Evolutionary conservation across 2,797 vertebrate species (phyloP), one percentile per base, ranked within the genome.

Genomic region (Sebastes flavidus): DNA sequence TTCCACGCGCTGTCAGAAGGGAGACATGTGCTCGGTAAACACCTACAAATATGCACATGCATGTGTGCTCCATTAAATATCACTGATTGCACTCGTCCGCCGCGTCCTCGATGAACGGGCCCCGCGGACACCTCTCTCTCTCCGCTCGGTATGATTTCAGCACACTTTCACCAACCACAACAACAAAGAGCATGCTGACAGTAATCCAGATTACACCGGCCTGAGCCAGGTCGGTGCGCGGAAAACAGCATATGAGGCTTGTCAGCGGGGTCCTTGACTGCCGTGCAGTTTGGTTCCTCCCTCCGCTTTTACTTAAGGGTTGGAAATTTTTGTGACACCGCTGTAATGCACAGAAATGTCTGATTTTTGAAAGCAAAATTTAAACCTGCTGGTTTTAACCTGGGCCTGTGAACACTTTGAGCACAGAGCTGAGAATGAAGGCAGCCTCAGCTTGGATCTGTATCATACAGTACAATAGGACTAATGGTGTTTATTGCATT

Each of bases 191-290:
- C 25, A 77, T 12, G 46, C 65, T 82, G 86, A 90, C 87, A 87
- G 69, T 77, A 87, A 88, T 87, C 68, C 69, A 84, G 81, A 86
- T 86, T 75, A 88, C 62, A 72, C 24, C 75, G 71, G 46, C 46
- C 55, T 66, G 46, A 72, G 72, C 38, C 61, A 63, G 49, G 61
- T 71, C 49, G 54, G 27, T 65, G 61, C 7, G 22, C 18, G 7
- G 32, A 74, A 46, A 46, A 27, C 55, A 60, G 74, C 60, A 65
- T 27, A 78, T 5, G 32, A 55, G 18, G 13, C 27, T 58, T 86
- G 49, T 88, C 71, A 74, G 56, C 34, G 63, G 56, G 63, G 27
- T 65, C 70, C 65, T 72, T 81, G 52, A 65, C 34, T 52, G 32
- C 56, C 8, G 22, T 55, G 56, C n/a, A 55, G 42, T 66, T 77